phyloP scores from a whole-genome alignment of 2,888 invertebrate species.

The Muscina levida region DNA sequence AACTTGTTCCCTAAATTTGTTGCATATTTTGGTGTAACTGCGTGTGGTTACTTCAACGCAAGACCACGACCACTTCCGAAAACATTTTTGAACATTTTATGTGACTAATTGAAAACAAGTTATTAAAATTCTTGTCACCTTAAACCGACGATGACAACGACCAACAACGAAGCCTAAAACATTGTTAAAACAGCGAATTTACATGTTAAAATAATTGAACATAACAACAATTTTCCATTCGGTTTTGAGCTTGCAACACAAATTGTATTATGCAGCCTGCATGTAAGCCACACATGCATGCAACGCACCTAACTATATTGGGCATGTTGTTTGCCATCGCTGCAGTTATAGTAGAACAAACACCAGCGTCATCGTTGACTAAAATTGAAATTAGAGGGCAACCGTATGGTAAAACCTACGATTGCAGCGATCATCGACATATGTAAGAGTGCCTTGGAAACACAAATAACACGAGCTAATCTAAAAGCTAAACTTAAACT shows the following conservation, averaged over 20 bases:
- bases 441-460: slow-evolving; percentile 6
- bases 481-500: slow-evolving; percentile 31
- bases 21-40: background rate
- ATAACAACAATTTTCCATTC: slow-evolving; percentile 75
- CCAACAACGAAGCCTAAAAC: slow-evolving; percentile 54
- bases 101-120: slow-evolving; percentile 68
- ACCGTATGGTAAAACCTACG: background rate
- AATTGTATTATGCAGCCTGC: slow-evolving; percentile 50
- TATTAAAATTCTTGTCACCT: slow-evolving; percentile 69
- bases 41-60: too few species aligned
- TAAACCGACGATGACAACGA: background rate
- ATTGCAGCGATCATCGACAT: background rate
- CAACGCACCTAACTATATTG: too few species aligned
- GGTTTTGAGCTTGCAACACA: slow-evolving; percentile 32
- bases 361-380: background rate
- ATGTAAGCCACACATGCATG: slow-evolving; percentile 29
- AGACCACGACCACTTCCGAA: slow-evolving; percentile 15
- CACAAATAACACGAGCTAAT: slow-evolving; percentile 64
- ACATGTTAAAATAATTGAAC: slow-evolving; percentile 78
- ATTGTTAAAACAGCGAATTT: slow-evolving; percentile 71
- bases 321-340: too few species aligned
- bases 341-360: too few species aligned
- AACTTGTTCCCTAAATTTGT: background rate
- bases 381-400: slow-evolving; percentile 16
- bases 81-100: slow-evolving; percentile 58